Percentiles rank a stretch among this genome's conserved stretches.
Conservation (phyloP, 2,797 vertebrate species). For the Nasua narica region DNA sequence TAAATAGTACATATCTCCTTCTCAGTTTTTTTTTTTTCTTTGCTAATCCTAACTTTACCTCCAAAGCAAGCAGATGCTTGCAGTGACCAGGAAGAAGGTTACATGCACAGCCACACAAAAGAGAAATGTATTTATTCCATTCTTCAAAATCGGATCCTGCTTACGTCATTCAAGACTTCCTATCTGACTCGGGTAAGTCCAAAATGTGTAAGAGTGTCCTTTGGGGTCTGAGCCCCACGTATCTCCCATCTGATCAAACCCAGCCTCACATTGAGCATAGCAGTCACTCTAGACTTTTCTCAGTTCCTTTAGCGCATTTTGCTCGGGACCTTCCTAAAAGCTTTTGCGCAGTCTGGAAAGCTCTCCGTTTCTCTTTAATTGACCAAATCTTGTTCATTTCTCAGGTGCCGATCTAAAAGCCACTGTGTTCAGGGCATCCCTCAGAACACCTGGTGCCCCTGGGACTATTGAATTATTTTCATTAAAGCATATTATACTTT, state of each 20-base stretch:
- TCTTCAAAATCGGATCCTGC: slow-evolving; percentile 56
- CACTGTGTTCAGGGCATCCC: background rate
- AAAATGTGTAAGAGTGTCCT: slow-evolving; percentile 49
- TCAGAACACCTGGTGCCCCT: background rate
- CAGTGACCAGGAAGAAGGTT: background rate
- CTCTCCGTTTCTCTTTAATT: background rate
- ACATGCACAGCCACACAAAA: background rate
- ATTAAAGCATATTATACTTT: too few species aligned
- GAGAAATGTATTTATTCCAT: slow-evolving; percentile 17
- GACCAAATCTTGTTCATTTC: background rate
- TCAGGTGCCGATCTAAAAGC: background rate
- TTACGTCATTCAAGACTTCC: slow-evolving; percentile 65
- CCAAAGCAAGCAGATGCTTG: background rate
- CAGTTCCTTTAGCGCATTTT: background rate
- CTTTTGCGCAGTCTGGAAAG: background rate
- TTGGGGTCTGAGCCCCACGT: background rate
- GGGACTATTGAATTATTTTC: background rate
- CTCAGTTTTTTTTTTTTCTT: background rate
- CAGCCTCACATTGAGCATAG: background rate
- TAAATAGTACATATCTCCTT: background rate
- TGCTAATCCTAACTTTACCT: background rate
- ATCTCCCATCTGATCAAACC: background rate
- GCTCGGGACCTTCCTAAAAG: background rate
- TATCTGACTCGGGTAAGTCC: slow-evolving; percentile 69
- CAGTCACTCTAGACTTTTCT: background rate